Evolutionary conservation across 2,797 vertebrate genomes (phyloP).

Genomic region (Gallinago nigripennis): DNA sequence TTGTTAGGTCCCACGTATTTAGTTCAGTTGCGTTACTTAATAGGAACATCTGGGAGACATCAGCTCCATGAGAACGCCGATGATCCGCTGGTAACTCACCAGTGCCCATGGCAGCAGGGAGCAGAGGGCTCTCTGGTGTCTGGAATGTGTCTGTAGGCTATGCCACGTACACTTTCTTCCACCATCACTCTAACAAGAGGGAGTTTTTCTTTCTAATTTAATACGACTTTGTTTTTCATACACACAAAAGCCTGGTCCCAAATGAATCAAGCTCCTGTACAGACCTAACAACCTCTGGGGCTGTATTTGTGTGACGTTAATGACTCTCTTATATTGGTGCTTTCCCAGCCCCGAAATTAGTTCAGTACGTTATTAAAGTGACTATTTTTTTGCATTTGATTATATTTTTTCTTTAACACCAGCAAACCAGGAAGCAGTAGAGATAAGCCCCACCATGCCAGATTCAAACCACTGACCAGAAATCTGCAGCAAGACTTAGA

Average conservation of each 20-base stretch:
- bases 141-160: background rate
- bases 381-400: background rate
- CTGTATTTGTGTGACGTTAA: background rate
- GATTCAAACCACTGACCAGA: background rate
- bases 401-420: background rate
- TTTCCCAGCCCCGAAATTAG: background rate
- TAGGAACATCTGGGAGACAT: background rate
- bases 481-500: background rate
- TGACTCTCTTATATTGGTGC: background rate
- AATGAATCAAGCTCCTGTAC: background rate
- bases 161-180: background rate
- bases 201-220: background rate
- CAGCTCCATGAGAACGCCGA: background rate
- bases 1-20: background rate
- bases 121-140: background rate
- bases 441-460: background rate
- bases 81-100: background rate
- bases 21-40: background rate
- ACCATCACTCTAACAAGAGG: background rate
- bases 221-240: background rate
- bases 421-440: background rate
- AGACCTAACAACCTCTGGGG: background rate
- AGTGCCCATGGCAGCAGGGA: background rate
- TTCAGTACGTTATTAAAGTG: background rate
- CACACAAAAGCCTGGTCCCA: background rate